Conservation (phyloP, 2,888 invertebrate species). For the Phalangium opilio region DNA sequence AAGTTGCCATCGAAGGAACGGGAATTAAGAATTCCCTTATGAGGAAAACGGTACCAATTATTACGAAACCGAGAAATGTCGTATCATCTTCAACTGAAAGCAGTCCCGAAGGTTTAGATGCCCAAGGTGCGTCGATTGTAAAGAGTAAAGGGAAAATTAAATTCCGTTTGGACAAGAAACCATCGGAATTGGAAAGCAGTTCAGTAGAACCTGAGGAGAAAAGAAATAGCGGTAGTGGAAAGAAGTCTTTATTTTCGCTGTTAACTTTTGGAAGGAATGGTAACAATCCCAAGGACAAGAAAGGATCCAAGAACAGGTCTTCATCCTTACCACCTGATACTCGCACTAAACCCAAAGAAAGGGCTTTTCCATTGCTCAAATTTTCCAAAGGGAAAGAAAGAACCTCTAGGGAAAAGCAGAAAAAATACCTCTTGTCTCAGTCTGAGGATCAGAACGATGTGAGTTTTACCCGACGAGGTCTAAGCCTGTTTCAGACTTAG, state of each 20-base stretch:
- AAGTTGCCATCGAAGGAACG: background rate
- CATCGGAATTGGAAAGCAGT: constrained; percentile 1
- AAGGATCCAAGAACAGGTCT: constrained; percentile 20
- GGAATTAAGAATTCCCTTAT: no score
- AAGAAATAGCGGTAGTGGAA: constrained; percentile 15
- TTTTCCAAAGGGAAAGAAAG: constrained; percentile 22
- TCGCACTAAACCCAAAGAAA: constrained; percentile 22
- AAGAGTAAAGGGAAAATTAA: no score
- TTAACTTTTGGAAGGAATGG: constrained; percentile 15
- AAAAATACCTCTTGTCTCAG: constrained; percentile 13
- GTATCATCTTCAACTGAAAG: no score
- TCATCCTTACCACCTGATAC: constrained; percentile 22
- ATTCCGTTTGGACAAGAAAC: no score
- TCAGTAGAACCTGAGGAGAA: constrained; percentile 13
- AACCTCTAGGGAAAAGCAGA: constrained; percentile 15
- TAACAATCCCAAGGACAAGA: no score
- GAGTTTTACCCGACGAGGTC: no score
- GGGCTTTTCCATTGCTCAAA: constrained; percentile 17
- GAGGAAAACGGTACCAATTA: no score
- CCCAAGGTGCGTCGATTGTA: no score
- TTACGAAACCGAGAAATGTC: no score
- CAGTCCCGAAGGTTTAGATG: no score
- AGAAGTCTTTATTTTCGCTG: constrained; percentile 19
- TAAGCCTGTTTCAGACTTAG: no score
- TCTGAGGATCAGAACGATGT: background rate